Base-by-base conservation (phyloP, 2,888 invertebrate species). In the Agrotis clavis region DNA sequence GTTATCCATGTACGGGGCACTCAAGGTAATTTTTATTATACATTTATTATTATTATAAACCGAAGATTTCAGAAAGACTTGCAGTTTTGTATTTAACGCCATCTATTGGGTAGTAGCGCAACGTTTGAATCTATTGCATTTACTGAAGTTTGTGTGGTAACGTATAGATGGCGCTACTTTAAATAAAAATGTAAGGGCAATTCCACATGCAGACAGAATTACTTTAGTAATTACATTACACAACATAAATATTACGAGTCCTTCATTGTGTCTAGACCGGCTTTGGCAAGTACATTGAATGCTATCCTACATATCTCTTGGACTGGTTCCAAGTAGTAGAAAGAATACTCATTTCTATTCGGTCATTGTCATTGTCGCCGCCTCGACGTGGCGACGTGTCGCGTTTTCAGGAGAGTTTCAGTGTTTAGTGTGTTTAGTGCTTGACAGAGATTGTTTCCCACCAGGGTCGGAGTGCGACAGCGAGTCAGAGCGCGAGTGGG, bases 401-500 rank as follows among this genome's bases (percentile, higher is more conserved):
- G 83, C 77, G 78, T 73, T 67, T 41, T 69, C 59, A 68, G 61
- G 56, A 66, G 61, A 75, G 41, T 74, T 64, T 79, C 67, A 73
- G 71, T 69, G 56, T 56, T 35, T 35, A 80, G 73, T 74, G 54
- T 72, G 51, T 67, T 68, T 64, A 75, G 76, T 78, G 80, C 35
- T 81, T 88, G 82, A 86, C 87, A 73, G 74, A 79, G 72, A 69
- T 79, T 80, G 72, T 67, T 79, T 84, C 79, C 83, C 83, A 68
- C 61, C 92, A 96, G 96, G 95, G 74, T 96, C 96, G 78, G 97
- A 97, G 90, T 96, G 95, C 88, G 97, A 97, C 91, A 97, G 97
- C 91, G 97, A 97, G 87, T 98, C 98, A 74, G 98, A 98, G 92
- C 96, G 98, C 79, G 98, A 98, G 94, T 97, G 97, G 92, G 97